These are phyloP conservation scores for Campoplex capitator DNA, from an alignment of 2,888 invertebrate genomes.

Conservation along the genomic window DNA sequence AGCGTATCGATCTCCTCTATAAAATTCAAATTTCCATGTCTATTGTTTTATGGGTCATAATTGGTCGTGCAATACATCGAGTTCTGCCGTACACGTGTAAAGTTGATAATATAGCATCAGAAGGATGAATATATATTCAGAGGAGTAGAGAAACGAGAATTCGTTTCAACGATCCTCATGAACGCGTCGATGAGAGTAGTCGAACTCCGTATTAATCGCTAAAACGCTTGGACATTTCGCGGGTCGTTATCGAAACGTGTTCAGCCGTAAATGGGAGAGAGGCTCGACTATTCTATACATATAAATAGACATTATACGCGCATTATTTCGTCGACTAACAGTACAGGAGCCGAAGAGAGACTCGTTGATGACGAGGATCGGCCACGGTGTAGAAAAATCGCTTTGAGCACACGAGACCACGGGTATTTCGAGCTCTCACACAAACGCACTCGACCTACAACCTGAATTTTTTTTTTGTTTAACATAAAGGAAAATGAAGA, in stretches of 20 bases:
- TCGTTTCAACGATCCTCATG: conserved; percentile 30
- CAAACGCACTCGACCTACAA: not conserved
- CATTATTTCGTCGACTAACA: conserved; percentile 21
- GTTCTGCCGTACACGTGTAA: not conserved
- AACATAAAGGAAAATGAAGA: not conserved
- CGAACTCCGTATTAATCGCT: conserved; percentile 56
- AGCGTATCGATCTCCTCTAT: not conserved
- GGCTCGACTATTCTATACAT: conserved; percentile 19
- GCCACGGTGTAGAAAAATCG: conserved; percentile 43
- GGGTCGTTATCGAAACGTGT: conserved; percentile 65
- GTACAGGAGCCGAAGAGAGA: conserved; percentile 28
- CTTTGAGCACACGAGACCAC: conserved; percentile 5
- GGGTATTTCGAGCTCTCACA: not conserved
- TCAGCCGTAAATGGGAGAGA: conserved; percentile 51
- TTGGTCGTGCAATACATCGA: conserved; percentile 18
- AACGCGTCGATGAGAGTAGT: conserved; percentile 37
- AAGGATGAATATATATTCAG: not conserved
- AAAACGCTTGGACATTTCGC: conserved; percentile 55
- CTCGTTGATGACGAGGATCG: conserved; percentile 44
- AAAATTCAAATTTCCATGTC: conserved; percentile 26
- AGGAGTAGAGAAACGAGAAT: conserved; percentile 8
- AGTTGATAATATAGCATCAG: conserved; percentile 3
- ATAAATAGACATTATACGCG: not conserved
- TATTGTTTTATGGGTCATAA: conserved; percentile 33
- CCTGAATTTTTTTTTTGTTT: conserved; percentile 2